A percentile compares a stretch with the other conserved stretches of the same genome.
Conservation (phyloP, 1,140 invertebrate genomes). For the Sitodiplosis mosellana region DNA sequence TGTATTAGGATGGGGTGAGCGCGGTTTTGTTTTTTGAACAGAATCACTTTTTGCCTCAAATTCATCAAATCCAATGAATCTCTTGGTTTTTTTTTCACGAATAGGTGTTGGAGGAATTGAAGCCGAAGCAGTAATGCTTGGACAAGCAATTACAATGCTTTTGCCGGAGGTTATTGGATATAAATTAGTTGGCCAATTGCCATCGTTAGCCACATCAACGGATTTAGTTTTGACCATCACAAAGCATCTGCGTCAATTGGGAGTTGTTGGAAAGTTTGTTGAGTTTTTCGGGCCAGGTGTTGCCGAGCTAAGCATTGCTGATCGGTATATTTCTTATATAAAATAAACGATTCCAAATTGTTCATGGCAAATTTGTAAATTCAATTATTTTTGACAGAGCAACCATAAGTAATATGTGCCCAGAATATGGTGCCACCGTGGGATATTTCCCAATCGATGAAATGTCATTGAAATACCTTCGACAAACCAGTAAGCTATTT, state of each 20-base stretch:
- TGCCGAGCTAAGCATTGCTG: slow-evolving; percentile 75
- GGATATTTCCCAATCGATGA: slow-evolving; percentile 91
- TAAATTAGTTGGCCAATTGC: slow-evolving; percentile 63
- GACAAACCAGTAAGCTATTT: slow-evolving; percentile 60
- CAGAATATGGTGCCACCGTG: slow-evolving; percentile 93
- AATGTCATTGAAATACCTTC: slow-evolving; percentile 66
- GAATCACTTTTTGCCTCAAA: too few relatives aligned
- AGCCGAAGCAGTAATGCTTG: slow-evolving; percentile 82
- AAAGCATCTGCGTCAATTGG: slow-evolving; percentile 84
- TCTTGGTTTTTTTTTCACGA: too few relatives aligned
- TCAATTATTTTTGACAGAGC: too few relatives aligned
- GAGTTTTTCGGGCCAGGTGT: slow-evolving; percentile 96
- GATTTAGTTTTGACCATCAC: slow-evolving; percentile 96
- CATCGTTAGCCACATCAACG: slow-evolving; percentile 80
- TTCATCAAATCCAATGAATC: not conserved
- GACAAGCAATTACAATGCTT: slow-evolving; percentile 92
- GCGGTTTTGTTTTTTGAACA: too few relatives aligned
- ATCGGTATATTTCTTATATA: too few relatives aligned
- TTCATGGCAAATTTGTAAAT: too few relatives aligned
- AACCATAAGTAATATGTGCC: slow-evolving; percentile 94
- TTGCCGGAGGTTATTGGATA: slow-evolving; percentile 93
- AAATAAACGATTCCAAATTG: too few relatives aligned
- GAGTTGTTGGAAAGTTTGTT: slow-evolving; percentile 96
- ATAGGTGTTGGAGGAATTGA: slow-evolving; percentile 51
- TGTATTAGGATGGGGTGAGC: slow-evolving; percentile 64